Conservation (phyloP, 2,888 invertebrate species). For the Chrysotoxum bicinctum region DNA sequence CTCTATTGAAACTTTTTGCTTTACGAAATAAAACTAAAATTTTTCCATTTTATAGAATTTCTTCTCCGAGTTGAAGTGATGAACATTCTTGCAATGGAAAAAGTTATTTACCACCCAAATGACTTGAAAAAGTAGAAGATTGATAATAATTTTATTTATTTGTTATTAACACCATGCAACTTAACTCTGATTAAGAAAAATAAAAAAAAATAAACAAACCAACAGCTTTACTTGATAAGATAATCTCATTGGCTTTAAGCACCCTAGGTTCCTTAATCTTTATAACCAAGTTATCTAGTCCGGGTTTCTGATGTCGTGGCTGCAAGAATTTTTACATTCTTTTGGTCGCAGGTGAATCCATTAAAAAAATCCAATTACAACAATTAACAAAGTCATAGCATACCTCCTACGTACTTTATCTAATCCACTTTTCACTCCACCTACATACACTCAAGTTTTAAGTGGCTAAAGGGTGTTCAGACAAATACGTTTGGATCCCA, state of each 20-base stretch:
- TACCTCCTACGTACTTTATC: too few species aligned
- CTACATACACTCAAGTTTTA: background rate
- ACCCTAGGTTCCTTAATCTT: constrained; percentile 8
- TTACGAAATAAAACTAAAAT: too few species aligned
- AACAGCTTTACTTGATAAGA: constrained; percentile 11
- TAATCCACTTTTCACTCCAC: background rate
- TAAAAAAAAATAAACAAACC: background rate
- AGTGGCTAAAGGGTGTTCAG: background rate
- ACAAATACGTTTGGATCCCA: too few species aligned
- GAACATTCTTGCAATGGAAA: background rate
- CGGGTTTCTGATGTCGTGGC: background rate
- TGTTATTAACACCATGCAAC: background rate
- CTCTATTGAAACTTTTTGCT: background rate
- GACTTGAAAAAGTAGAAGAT: background rate
- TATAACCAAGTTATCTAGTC: constrained; percentile 1
- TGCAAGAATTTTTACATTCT: background rate
- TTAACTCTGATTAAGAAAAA: background rate
- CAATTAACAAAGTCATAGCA: background rate
- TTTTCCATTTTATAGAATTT: background rate
- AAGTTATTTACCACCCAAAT: background rate
- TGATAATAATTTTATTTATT: background rate
- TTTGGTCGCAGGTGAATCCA: background rate
- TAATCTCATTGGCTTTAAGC: background rate
- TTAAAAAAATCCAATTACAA: background rate
- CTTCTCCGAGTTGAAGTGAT: background rate